phyloP scores from a whole-genome alignment of 1,140 invertebrate species.

The Temnothorax nylanderi region DNA sequence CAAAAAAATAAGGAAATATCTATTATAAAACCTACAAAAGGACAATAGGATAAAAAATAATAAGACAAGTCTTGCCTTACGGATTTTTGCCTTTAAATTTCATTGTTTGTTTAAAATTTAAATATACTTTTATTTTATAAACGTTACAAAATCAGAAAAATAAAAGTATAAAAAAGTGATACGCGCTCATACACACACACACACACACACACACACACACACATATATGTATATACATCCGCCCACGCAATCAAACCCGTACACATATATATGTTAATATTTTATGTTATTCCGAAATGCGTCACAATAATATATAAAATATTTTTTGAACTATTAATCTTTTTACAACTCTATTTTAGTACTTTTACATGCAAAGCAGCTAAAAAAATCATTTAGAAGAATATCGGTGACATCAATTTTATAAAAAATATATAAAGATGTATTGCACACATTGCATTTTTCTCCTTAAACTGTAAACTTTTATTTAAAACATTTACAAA shows the following conservation, averaged over 20 bases:
- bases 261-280: background rate
- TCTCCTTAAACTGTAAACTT: background rate
- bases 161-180: background rate
- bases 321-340: background rate
- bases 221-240: no score
- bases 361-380: background rate
- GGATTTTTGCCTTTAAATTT: background rate
- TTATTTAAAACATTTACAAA: background rate
- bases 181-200: background rate
- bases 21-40: background rate
- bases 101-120: background rate
- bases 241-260: no score
- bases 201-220: no score
- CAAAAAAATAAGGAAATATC: background rate
- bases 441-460: background rate
- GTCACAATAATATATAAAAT: background rate
- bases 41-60: background rate
- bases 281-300: background rate
- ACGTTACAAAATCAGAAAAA: background rate
- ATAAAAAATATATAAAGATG: background rate
- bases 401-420: background rate
- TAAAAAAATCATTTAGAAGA: background rate
- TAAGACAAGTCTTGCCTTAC: background rate
- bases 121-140: background rate
- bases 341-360: background rate